Evolutionary conservation across 2,797 vertebrate species (phyloP), one percentile per base, ranked within the genome.

Genomic region (Leucoraja ocellata): DNA sequence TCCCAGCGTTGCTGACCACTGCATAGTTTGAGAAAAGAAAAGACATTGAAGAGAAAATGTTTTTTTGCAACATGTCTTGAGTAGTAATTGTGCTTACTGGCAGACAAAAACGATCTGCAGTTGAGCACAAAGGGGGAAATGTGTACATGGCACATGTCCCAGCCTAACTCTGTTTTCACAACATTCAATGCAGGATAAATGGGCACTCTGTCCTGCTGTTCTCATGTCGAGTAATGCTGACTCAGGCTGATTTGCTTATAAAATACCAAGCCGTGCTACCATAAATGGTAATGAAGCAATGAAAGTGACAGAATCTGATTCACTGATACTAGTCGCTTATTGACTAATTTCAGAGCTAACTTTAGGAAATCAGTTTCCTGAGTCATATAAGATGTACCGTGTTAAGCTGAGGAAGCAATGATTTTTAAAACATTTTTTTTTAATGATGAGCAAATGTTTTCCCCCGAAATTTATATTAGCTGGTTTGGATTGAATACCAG

Each of bases 181-280:
- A 93, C 94, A 94, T 95, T 94, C 94, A 94, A 96, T 96, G 95
- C 96, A 95, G 95, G 94, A 95, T 95, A 95, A 94, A 94, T 94
- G 94, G 95, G 95, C 95, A 95, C 94, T 94, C 94, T 95, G 71
- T 96, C 95, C 95, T 95, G 95, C 94, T 95, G 94, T 94, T 94
- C 95, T 95, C 95, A 94, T 94, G 94, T 95, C 96, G 95, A 95
- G 95, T 94, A 94, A 93, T 95, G 96, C 96, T 95, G 96, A 96
- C 96, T 97, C 96, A 96, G 94, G 95, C 95, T 95, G 95, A 96
- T 95, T 96, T 95, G 95, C 95, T 94, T 95, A 95, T 95, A 95
- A 95, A 95, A 94, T 93, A 88, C 93, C 94, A 95, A 95, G 94
- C 95, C 94, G 94, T 94, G 95, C 95, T 95, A 95, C 95, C 96